Conservation (phyloP, 2,797 vertebrate species). For the Parauchenoglanis punctatus region DNA sequence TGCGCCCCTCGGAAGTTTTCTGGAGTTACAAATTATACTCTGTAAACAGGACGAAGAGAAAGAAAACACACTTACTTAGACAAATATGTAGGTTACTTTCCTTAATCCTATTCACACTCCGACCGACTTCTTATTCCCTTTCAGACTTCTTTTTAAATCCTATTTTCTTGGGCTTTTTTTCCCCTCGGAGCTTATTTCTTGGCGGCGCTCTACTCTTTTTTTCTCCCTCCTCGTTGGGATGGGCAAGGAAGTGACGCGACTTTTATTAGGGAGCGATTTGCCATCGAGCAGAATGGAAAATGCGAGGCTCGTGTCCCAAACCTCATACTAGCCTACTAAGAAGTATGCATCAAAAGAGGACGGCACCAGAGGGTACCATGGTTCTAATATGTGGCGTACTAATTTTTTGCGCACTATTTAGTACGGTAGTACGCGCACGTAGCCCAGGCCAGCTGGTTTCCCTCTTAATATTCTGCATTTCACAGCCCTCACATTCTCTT, state of each 20-base stretch:
- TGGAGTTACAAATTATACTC: slow-evolving; percentile 44
- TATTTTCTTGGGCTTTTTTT: slow-evolving; percentile 42
- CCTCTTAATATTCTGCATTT: neutral
- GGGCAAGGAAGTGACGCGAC: slow-evolving; percentile 85
- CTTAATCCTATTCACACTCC: slow-evolving; percentile 53
- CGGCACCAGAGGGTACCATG: neutral
- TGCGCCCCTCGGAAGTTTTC: slow-evolving; percentile 48
- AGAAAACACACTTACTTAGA: slow-evolving; percentile 67
- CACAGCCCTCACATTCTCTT: neutral
- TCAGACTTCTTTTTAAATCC: slow-evolving; percentile 5
- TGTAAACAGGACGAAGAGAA: neutral
- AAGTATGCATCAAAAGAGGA: neutral
- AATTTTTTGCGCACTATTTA: slow-evolving; percentile 5
- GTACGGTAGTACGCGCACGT: neutral
- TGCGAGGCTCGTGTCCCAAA: slow-evolving; percentile 20
- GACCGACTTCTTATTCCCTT: no score
- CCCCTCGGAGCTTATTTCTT: slow-evolving; percentile 65
- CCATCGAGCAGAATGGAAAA: slow-evolving; percentile 30
- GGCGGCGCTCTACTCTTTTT: slow-evolving; percentile 66
- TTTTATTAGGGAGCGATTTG: slow-evolving; percentile 58
- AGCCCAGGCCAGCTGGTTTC: slow-evolving; percentile 20
- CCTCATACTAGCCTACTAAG: slow-evolving; percentile 3
- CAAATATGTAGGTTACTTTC: slow-evolving; percentile 38
- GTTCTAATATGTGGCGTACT: slow-evolving; percentile 20
- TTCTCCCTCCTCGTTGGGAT: slow-evolving; percentile 76